Conservation (phyloP, 1,140 invertebrate genomes). For the Ceratosolen fusciceps region DNA sequence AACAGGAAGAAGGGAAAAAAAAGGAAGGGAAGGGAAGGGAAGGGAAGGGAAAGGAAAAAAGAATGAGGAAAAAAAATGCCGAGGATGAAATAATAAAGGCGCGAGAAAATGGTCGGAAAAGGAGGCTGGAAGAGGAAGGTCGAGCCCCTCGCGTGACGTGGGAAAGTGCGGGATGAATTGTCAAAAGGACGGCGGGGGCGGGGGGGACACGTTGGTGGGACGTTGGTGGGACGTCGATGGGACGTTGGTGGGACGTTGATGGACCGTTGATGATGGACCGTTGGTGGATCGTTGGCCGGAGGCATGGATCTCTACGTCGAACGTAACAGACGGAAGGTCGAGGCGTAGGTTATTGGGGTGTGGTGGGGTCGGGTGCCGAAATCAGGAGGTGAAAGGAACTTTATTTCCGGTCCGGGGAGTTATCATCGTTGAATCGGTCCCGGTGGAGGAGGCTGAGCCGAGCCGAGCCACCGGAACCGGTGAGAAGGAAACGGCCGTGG, state of each 20-base stretch:
- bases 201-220: too few relatives aligned
- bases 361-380: too few relatives aligned
- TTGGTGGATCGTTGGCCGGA: too few relatives aligned
- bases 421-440: constrained; percentile 33
- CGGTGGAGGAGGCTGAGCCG: too few relatives aligned
- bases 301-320: too few relatives aligned
- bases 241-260: too few relatives aligned
- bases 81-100: background rate
- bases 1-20: background rate
- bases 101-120: constrained; percentile 13
- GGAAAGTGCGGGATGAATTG: constrained; percentile 38
- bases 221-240: too few relatives aligned
- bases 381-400: constrained; percentile 31
- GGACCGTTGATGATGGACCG: too few relatives aligned
- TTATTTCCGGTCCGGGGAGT: constrained; percentile 42
- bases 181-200: constrained; percentile 1
- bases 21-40: background rate
- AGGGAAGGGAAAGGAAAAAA: constrained; percentile 1
- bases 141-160: constrained; percentile 6
- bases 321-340: too few relatives aligned
- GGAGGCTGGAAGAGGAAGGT: background rate
- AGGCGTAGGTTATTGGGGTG: too few relatives aligned
- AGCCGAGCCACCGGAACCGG: background rate
- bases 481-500: constrained; percentile 25
- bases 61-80: background rate